Base-by-base conservation (phyloP, 2,113 vertebrate species). In the Parus major region DNA sequence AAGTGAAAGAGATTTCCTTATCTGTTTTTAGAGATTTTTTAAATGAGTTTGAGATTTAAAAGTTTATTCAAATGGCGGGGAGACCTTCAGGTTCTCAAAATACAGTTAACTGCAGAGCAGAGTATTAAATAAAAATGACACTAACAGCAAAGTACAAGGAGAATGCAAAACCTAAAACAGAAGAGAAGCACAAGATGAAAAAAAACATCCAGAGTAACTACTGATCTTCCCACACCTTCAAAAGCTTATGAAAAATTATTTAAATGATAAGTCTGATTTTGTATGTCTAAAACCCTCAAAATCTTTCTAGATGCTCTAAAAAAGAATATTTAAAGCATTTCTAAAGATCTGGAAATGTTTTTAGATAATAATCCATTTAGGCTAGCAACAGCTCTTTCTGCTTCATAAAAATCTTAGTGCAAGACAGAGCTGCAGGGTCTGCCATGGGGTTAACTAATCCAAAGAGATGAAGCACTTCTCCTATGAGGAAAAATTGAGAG, bases 321-420 rank as follows among this genome's bases (percentile, higher is more conserved):
- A 86, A 70, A 53, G 7, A 77, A n/a, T 9, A 29, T 31, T 72
- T 64, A 65, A 80, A 77, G 8, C 25, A 35, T 73, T 88, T 88
- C 6, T 76, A 14, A 80, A 82, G 18, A 64, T 6, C 16, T 82
- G n/a, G 31, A 61, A 49, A n/a, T 47, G 10, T 9, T 82, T 92
- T 69, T 31, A 49, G 41, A 12, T 59, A 66, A 65, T 39, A 88
- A 33, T 5, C 29, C 33, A 5, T 25, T 93, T 77, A n/a, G 41
- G 12, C n/a, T 59, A 44, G 15, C 0, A 0, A 23, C 24, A 46
- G 11, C 12, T 64, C 29, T 44, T 55, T 81, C 28, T 71, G 22
- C n/a, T 57, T 79, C 25, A 22, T 56, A 35, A 23, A 71, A 57
- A 65, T 33, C 28, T 46, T 42, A 15, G 41, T 24, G 36, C 18